Evolutionary conservation across 2,113 vertebrate genomes (phyloP), one percentile per base, ranked within the genome.

Genomic region (Jaculus jaculus): DNA sequence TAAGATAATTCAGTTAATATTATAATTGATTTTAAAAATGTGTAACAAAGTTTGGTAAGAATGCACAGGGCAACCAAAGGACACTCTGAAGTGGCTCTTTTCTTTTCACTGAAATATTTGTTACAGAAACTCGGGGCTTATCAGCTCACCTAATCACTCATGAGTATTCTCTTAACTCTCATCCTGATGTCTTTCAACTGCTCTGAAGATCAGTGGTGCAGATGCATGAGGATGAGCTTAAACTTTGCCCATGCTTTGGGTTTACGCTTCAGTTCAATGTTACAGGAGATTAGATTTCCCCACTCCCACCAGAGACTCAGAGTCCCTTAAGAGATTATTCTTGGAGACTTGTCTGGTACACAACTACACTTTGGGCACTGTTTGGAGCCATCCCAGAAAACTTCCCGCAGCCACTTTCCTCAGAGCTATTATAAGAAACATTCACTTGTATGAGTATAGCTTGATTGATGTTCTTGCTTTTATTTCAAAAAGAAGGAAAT

Each of bases 21-120:
- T 93, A 63, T 51, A 86, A 60, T 60, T 66, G 83, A 82, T 37
- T 90, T 83, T 71, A 82, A 58, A 92, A 91, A 87, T 26, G 24
- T 5, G 0, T 65, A 69, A 74, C 54, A 71, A 92, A 71, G 12
- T 16, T 54, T 17, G 72, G 24, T 65, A 42, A 80, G 12, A 86
- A 81, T 28, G 30, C 51, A 26, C 0, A 42, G 12, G 2, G 21
- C 28, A 47, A 0, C 51, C 58, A 18, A 80, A 28, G 17, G 30
- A 24, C 32, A 75, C 5, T 34, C 12, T 5, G 61, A 87, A 32
- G 12, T 63, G 58, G 18, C 69, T 69, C 10, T 54, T 81, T 28
- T 69, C 10, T 54, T 81, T 28, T 71, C 85, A 69, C n/a, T 32
- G 39, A 68, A 65, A 93, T 91, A 75, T 32, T 93, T 86, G 81